A percentile compares a stretch with the other conserved stretches of the same genome.
Conservation (phyloP, 1,140 invertebrate species). For the Cyphomyrmex costatus region DNA sequence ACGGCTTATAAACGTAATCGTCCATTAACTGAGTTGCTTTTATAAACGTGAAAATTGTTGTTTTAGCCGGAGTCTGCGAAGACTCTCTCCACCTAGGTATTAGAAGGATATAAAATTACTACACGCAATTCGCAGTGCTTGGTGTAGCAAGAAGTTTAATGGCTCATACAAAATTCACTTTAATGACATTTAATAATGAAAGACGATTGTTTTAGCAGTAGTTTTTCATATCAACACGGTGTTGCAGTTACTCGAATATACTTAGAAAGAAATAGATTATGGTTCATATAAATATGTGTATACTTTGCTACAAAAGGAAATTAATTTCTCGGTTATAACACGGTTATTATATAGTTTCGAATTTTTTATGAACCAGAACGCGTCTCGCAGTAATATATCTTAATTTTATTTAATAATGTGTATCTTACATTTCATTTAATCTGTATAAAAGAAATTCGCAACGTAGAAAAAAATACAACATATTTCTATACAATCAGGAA, state of each 20-base stretch:
- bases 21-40: constrained; percentile 15
- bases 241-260: neutral
- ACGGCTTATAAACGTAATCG: constrained; percentile 11
- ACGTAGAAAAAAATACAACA: neutral
- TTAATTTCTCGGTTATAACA: neutral
- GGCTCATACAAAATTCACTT: constrained; percentile 32
- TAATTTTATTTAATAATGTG: neutral
- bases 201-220: constrained; percentile 3
- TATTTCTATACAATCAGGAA: neutral
- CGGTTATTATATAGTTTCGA: neutral
- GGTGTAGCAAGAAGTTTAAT: constrained; percentile 21
- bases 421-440: neutral
- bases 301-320: neutral
- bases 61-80: neutral
- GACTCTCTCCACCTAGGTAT: constrained; percentile 20
- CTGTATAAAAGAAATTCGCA: neutral
- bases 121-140: neutral
- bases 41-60: constrained; percentile 31
- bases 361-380: neutral
- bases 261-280: neutral
- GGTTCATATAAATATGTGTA: neutral
- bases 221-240: neutral
- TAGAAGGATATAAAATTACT: constrained; percentile 35
- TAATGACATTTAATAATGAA: constrained; percentile 29
- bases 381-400: neutral